Conservation (phyloP, 2,888 invertebrate species). For the Willowsia nigromaculata region DNA sequence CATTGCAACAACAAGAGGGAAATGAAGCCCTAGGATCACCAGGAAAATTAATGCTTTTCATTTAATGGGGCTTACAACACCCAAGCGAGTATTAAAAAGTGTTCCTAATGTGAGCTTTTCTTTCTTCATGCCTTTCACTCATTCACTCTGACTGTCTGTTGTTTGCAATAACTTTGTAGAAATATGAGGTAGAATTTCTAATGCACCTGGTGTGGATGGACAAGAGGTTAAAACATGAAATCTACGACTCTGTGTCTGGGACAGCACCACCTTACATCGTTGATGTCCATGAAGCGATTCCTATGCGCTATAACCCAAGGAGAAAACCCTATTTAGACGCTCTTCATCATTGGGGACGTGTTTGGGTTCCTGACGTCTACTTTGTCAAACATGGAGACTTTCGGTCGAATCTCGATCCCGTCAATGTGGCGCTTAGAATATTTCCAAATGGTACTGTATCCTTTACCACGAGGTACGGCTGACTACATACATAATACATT, state of each 20-base stretch:
- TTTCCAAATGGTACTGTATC: constrained; percentile 96
- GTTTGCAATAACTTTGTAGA: constrained; percentile 83
- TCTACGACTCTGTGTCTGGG: constrained; percentile 85
- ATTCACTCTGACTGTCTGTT: neutral
- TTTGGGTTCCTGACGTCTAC: constrained; percentile 90
- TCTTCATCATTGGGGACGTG: constrained; percentile 90
- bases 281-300: constrained; percentile 78
- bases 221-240: constrained; percentile 92
- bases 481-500: too few species aligned
- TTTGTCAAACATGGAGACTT: constrained; percentile 98
- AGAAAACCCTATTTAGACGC: constrained; percentile 87
- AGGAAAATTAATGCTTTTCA: constrained; percentile 51
- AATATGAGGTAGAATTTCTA: constrained; percentile 97
- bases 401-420: constrained; percentile 95
- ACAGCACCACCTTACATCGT: constrained; percentile 73
- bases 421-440: constrained; percentile 95
- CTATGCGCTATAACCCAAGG: constrained; percentile 77
- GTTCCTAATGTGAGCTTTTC: constrained; percentile 28
- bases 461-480: constrained; percentile 93
- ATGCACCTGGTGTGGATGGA: constrained; percentile 97
- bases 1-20: neutral
- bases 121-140: neutral
- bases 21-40: neutral
- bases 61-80: constrained; percentile 56
- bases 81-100: constrained; percentile 57